Percentiles rank a stretch among this genome's conserved stretches.
Conservation (phyloP, 2,113 vertebrate genomes). For the Hirundichthys speculiger region DNA sequence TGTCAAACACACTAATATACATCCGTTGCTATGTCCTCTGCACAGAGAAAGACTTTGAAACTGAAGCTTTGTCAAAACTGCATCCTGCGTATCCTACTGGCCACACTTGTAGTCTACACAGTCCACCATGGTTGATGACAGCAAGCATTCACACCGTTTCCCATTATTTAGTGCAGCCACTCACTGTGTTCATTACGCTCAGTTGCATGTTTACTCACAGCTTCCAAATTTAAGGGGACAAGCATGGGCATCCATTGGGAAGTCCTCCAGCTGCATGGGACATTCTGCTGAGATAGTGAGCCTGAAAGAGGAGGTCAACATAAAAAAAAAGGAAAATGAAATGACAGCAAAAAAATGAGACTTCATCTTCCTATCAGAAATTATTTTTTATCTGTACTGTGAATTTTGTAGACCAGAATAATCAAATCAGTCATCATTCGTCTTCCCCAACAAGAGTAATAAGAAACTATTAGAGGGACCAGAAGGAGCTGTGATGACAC, state of each 20-base stretch:
- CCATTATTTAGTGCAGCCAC: background rate
- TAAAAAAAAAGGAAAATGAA: no score
- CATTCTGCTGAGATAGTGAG: conserved; percentile 97
- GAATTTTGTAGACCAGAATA: no score
- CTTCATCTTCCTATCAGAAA: no score
- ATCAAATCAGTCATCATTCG: no score
- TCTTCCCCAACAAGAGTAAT: no score
- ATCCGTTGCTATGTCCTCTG: conserved; percentile 10
- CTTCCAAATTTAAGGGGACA: conserved; percentile 98
- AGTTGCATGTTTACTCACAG: conserved; percentile 85
- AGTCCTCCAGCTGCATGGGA: conserved; percentile 98
- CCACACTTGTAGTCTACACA: no score
- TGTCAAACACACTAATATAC: conserved; percentile 39
- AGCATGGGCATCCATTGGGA: conserved; percentile 97
- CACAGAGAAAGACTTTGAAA: conserved; percentile 9
- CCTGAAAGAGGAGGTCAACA: conserved; percentile 71
- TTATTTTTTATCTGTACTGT: no score
- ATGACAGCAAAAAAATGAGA: no score
- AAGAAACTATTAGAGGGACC: no score
- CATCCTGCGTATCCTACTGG: background rate
- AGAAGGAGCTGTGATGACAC: no score
- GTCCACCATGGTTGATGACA: no score
- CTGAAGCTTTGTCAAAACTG: conserved; percentile 11
- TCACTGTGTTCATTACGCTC: background rate
- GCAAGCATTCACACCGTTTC: background rate